Conservation (phyloP, 1,140 invertebrate species). For the Adoxophyes honmai region DNA sequence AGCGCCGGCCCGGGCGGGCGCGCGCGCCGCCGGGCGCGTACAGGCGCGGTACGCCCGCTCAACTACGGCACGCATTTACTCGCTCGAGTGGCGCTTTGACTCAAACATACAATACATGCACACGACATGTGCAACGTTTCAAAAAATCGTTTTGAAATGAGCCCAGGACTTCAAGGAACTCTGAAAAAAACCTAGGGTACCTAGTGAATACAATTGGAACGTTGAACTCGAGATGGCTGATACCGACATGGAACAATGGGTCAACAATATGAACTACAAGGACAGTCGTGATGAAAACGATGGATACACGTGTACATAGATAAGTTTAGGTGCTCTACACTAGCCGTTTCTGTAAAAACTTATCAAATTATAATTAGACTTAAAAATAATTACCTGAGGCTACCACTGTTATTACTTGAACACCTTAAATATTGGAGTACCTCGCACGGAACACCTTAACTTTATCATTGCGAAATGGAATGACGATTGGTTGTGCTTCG, state of each 20-base stretch:
- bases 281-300: conserved; percentile 51
- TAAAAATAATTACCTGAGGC: conserved; percentile 37
- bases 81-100: not conserved
- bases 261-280: conserved; percentile 40
- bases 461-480: conserved; percentile 51
- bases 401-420: conserved; percentile 25
- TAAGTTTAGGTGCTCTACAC: conserved; percentile 65
- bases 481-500: conserved; percentile 16
- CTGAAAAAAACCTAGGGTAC: conserved; percentile 13
- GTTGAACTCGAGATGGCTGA: conserved; percentile 20
- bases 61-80: not conserved
- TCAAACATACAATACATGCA: conserved; percentile 6
- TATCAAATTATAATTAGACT: conserved; percentile 31
- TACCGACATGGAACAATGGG: conserved; percentile 27
- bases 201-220: conserved; percentile 10
- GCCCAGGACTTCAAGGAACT: not conserved
- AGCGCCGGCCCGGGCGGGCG: conserved; percentile 22
- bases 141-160: not conserved
- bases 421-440: conserved; percentile 39
- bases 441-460: conserved; percentile 76
- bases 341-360: conserved; percentile 42
- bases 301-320: conserved; percentile 37
- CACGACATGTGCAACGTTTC: not conserved
- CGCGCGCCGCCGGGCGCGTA: conserved; percentile 16
- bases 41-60: conserved; percentile 13